Base-by-base conservation (phyloP, 1,140 invertebrate genomes). In the Papilio dardanus region DNA sequence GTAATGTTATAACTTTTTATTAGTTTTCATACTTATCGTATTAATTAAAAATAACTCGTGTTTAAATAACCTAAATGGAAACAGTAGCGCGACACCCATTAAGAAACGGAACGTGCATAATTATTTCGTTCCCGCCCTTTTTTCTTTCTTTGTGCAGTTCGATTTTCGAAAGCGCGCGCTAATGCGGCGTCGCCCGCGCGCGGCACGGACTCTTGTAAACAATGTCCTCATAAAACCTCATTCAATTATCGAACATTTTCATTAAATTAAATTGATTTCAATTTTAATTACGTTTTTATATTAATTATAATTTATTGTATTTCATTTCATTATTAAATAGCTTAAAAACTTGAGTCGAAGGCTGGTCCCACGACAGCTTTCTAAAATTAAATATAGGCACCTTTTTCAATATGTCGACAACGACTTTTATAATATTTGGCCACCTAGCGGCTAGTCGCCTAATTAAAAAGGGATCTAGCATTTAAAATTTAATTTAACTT, bases 81-180 rank as follows among this genome's bases (percentile, higher is more conserved):
- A 92, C 91, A 89, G 91, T 93, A 93, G 90, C 90, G 86, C 86
- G 86, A 88, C 87, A 84, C 85, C 86, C 90, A 92, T 92, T 91
- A 91, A 88, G 81, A 88, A 90, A 92, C 89, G 86, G 90, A 92
- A 92, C 90, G 90, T 92, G 89, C 84, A 92, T 93, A 93, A 93
- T 93, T 92, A 92, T 93, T 93, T 93, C 87, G 89, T 92, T 93
- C 89, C 89, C 90, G 88, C 89, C 84, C 90, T 89, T 90, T 90
- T 90, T 89, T 87, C 80, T 86, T 88, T 76, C 79, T 88, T 86
- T 79, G 30, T 6, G 79, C 80, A 85, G 85, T 89, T 88, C 87
- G 87, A 88, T 89, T 90, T 89, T 92, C 85, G 89, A 89, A 88
- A 86, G 82, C 82, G 69, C 84, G 80, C 89, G 86, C 90, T 93